Evolutionary conservation across 2,888 invertebrate genomes (phyloP), one percentile per base, ranked within the genome.

Genomic region (Habroteleia sp.): DNA sequence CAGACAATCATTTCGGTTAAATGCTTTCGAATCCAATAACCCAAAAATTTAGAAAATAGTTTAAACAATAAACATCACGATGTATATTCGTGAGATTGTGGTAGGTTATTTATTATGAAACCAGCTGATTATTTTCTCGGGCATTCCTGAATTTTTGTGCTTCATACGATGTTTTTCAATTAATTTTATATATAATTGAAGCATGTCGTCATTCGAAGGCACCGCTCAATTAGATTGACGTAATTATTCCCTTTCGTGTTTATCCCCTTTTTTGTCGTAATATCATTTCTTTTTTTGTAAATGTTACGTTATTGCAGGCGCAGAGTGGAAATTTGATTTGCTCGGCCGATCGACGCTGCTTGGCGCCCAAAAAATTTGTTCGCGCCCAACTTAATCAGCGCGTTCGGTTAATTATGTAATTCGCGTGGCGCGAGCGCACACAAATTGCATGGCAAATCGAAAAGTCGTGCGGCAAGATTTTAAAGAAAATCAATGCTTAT

Each of bases 181-280:
- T 84, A 86, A 85, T 84, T 86, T 85, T 84, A 83, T 83, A 84
- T 81, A 83, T 85, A 85, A 84, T 84, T 80, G 84, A 82, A 81
- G 80, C 80, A 79, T 79, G 65, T 41, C 39, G 27, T 35, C 29
- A 44, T 54, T 44, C 39, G 66, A 37, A 31, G 48, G 39, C 46
- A 20, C 25, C 13, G 42, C 42, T 56, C 41, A 68, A 68, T 68
- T 33, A 50, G 41, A 58, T 50, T 58, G 46, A 13, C 46, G 54
- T 56, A 54, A 66, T 66, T 66, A 66, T 66, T 66, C 48, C 48
- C 10, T 29, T 29, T 29, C 10, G 25, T 42, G 50, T 44, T 33
- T 14, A 13, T 31, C 27, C 5, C 7, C 27, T 42, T 27, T 60
- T 29, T 39, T 27, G 14, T 27, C 23, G 52, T 27, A 52, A 60